phyloP scores from a whole-genome alignment of 1,140 invertebrate genomes.

The Holotrichia oblita region DNA sequence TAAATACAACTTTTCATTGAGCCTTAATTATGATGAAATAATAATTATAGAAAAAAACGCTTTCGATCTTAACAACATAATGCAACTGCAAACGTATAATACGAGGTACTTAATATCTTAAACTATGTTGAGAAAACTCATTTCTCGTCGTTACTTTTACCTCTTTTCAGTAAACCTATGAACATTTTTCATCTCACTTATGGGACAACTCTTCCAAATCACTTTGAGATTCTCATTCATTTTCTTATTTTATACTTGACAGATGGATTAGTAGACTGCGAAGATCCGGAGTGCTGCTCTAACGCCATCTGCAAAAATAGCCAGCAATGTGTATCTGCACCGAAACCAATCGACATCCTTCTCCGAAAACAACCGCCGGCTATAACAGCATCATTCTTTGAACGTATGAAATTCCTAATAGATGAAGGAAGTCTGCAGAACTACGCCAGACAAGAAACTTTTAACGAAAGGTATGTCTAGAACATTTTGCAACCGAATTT shows the following conservation, averaged over 20 bases:
- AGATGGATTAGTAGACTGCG: conserved; percentile 97
- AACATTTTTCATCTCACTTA: no score
- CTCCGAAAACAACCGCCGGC: conserved; percentile 93
- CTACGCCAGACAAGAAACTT: conserved; percentile 92
- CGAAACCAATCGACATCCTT: conserved; percentile 93
- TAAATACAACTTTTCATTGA: no score
- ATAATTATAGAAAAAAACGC: no score
- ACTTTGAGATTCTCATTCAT: conserved; percentile 22
- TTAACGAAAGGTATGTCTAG: conserved; percentile 92
- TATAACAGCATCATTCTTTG: conserved; percentile 96
- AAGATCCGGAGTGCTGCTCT: conserved; percentile 96
- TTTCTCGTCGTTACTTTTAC: no score
- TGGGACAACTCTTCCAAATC: no score
- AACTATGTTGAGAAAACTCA: no score
- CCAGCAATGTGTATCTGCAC: conserved; percentile 89
- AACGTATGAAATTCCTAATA: conserved; percentile 97
- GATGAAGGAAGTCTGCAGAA: conserved; percentile 97
- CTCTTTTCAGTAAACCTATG: no score
- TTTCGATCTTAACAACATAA: no score
- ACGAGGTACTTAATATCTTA: no score
- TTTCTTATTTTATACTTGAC: conserved; percentile 50
- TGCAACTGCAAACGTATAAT: no score
- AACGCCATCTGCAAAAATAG: conserved; percentile 82
- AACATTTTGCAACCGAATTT: conserved; percentile 1
- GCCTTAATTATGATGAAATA: no score